Conservation (phyloP, 2,113 vertebrate species). For the Pachyramphus minor region DNA sequence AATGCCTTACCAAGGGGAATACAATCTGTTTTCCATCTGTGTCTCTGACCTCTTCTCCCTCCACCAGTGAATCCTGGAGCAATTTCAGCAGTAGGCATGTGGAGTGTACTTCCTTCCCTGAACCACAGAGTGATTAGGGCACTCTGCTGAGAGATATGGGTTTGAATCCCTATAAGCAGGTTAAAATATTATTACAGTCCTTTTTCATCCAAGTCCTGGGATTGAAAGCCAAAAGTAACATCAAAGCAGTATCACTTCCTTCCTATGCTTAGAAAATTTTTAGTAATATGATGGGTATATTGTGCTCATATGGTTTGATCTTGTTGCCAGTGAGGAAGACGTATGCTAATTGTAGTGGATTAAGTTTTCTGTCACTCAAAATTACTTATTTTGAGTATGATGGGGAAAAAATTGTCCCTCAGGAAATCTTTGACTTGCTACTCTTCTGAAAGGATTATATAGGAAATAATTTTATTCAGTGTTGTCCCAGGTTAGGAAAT, state of each 20-base stretch:
- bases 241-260: slow-evolving; percentile 34
- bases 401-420: not conserved
- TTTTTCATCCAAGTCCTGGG: slow-evolving; percentile 5
- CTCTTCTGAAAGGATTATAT: not conserved
- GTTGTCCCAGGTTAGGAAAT: not conserved
- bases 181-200: slow-evolving; percentile 37
- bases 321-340: not conserved
- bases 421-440: not conserved
- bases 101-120: slow-evolving; percentile 2
- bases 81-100: slow-evolving; percentile 46
- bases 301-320: not conserved
- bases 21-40: slow-evolving; percentile 60
- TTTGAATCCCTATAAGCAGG: slow-evolving; percentile 21
- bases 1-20: not conserved
- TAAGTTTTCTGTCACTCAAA: not conserved
- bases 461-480: not conserved
- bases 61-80: not conserved
- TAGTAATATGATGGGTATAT: not conserved
- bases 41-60: not conserved
- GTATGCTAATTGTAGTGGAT: not conserved
- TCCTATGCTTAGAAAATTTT: slow-evolving; percentile 9
- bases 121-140: slow-evolving; percentile 1
- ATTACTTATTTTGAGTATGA: not conserved
- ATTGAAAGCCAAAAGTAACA: slow-evolving; percentile 30
- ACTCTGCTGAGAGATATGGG: not conserved